Base-by-base conservation (phyloP, 2,888 invertebrate genomes). In the Rhodophaea formosa region DNA sequence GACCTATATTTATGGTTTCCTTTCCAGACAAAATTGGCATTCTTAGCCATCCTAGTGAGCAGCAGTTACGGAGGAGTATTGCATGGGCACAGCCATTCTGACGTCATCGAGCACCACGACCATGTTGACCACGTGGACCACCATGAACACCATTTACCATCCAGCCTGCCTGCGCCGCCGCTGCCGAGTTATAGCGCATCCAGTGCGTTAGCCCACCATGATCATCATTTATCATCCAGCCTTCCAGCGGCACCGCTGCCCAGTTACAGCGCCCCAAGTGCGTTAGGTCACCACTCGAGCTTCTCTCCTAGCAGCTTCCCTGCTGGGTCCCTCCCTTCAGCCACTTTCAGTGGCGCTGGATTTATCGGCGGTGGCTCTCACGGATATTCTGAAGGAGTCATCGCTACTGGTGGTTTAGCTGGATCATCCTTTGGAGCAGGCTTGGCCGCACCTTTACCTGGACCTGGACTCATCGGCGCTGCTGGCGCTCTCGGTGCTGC, bases 21-120 rank as follows among this genome's bases (percentile, higher is more conserved):
- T 14, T 88, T 82, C 57, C 89, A 91, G 91, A 85, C 79, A 60
- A 86, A 84, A 77, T 65, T 91, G 77, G 77, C 83, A 62, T 77
- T 84, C 74, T 83, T 89, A 80, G 83, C 84, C 77, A 80, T 87
- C 76, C 79, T 90, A 76, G 73, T 88, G 66, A 82, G 86, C 79
- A 83, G 82, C 74, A 77, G 72, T 62, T 74, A 82, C 62, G 89
- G 83, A 52, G 88, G 88, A 12, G 62, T 75, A 59, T 74, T 87
- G 43, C 83, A 85, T 35, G 85, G 80, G 39, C 64, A 79, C 59
- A 65, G 66, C n/a, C 77, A 80, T 43, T 74, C 72, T 53, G 65
- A 63, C 3, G 67, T 68, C 55, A 63, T 66, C 59, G 66, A 62
- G 7, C 69, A 72, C 47, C 68, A 68, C 15, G 67, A 67, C 30